Base-by-base conservation (phyloP, 2,888 invertebrate species). In the Campoletis raptor region DNA sequence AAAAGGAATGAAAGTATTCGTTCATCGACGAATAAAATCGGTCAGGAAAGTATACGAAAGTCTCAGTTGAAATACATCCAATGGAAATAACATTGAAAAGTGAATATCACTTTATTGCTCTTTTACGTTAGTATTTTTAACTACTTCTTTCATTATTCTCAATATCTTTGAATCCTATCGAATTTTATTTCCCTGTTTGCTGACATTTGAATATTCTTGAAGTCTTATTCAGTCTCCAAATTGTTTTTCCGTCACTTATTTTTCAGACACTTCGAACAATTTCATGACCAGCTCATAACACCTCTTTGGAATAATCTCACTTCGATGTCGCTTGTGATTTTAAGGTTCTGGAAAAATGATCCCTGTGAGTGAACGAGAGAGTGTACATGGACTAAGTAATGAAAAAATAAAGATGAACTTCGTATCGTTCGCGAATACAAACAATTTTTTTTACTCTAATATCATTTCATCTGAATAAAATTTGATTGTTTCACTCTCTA, bases 201-300 rank as follows among this genome's bases (percentile, higher is more conserved):
- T 48, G 48, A 48, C 18, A 48, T 48, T 48, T 15, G 48, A 48
- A 18, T 15, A 3, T 48, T 6, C 15, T 18, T 15, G 5, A 15
- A 48, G 48, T 15, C 18, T 15, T 48, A 48, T 48, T 48, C 30
- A 48, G 48, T 48, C 2, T 15, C 48, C 10, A 54, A 37, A 52
- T 8, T 40, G 24, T 30, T 30, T 42, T 52, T 37, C 40, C 45
- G 48, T 45, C 37, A 45, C 40, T 80, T n/a, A 10, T 66, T 48
- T 72, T 30, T 81, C 61, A 42, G 70, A 12, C 45, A 45, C 70
- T 54, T 77, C 74, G 78, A 82, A 77, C 81, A 84, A 86, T 89
- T 88, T 89, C 82, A 88, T 87, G 88, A 85, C 72, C 85, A 88
- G 83, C 83, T 85, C 86, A 81, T 83, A 80, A 85, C 86, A 77